Evolutionary conservation across 2,797 vertebrate genomes (phyloP).

Genomic region (Ataeniobius toweri): DNA sequence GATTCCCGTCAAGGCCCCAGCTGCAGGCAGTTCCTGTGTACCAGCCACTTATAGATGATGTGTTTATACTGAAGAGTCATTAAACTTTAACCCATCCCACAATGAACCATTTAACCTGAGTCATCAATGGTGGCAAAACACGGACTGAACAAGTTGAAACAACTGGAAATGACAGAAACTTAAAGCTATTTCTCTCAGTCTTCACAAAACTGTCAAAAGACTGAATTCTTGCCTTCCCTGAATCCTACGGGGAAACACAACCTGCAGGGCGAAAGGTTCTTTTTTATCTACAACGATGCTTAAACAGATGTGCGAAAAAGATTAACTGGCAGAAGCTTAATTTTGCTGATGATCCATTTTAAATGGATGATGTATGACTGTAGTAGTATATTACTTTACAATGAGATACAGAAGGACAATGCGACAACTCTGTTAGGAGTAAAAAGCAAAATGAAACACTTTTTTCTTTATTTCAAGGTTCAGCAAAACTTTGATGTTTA

Average conservation of each 20-base stretch:
- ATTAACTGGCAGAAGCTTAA: conserved; percentile 29
- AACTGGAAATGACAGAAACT: neutral
- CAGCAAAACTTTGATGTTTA: neutral
- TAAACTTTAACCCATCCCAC: conserved; percentile 69
- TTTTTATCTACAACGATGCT: conserved; percentile 23
- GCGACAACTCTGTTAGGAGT: neutral
- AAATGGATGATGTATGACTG: conserved; percentile 34
- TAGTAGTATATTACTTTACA: neutral
- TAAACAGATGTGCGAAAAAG: conserved; percentile 24
- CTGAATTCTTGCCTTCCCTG: conserved; percentile 13
- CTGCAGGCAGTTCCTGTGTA: conserved; percentile 2
- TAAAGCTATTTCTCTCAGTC: conserved; percentile 25
- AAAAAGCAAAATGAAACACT: neutral
- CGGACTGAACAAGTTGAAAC: neutral
- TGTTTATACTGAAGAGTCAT: conserved; percentile 30
- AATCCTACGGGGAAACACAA: conserved; percentile 9
- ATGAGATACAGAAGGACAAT: neutral
- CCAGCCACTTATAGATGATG: conserved; percentile 25
- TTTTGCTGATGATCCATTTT: conserved; percentile 34
- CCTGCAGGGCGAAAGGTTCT: neutral
- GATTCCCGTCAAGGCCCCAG: conserved; percentile 19
- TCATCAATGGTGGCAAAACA: neutral
- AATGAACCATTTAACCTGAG: conserved; percentile 46
- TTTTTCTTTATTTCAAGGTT: neutral
- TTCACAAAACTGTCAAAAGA: conserved; percentile 5